Conservation (phyloP, 2,113 vertebrate genomes). For the Leptobrachium ailaonicum region DNA sequence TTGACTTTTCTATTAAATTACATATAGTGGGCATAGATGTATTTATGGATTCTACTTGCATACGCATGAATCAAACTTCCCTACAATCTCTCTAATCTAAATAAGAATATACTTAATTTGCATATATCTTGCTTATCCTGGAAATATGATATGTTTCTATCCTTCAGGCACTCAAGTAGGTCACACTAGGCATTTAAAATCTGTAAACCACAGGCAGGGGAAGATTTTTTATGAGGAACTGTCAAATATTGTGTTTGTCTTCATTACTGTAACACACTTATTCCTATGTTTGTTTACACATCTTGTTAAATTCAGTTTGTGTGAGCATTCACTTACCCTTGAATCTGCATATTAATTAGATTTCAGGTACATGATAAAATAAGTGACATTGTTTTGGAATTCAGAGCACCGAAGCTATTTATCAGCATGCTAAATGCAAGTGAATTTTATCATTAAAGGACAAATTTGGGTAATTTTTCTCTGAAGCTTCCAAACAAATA, state of each 20-base stretch:
- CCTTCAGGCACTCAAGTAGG: conserved; percentile 43
- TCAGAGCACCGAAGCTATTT: too few species aligned
- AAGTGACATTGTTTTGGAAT: too few species aligned
- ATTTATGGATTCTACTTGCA: conserved; percentile 34
- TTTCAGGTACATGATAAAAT: too few species aligned
- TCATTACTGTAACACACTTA: neutral
- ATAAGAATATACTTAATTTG: conserved; percentile 46
- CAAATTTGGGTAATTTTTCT: too few species aligned
- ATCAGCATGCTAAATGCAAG: too few species aligned
- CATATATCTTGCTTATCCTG: conserved; percentile 46
- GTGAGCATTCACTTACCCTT: too few species aligned
- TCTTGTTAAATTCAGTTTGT: too few species aligned
- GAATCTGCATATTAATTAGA: too few species aligned
- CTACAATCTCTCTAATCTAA: conserved; percentile 44
- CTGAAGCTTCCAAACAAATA: too few species aligned
- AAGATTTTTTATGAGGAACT: conserved; percentile 18
- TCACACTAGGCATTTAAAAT: conserved; percentile 41
- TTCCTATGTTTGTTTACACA: too few species aligned
- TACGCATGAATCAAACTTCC: conserved; percentile 35
- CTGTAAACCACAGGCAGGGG: conserved; percentile 18
- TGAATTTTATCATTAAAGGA: too few species aligned
- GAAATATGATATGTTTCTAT: conserved; percentile 42
- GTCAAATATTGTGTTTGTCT: conserved; percentile 3
- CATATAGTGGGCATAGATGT: conserved; percentile 28
- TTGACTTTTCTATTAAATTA: conserved; percentile 40